Base-by-base conservation (phyloP, 2,888 invertebrate genomes). In the Syritta pipiens region DNA sequence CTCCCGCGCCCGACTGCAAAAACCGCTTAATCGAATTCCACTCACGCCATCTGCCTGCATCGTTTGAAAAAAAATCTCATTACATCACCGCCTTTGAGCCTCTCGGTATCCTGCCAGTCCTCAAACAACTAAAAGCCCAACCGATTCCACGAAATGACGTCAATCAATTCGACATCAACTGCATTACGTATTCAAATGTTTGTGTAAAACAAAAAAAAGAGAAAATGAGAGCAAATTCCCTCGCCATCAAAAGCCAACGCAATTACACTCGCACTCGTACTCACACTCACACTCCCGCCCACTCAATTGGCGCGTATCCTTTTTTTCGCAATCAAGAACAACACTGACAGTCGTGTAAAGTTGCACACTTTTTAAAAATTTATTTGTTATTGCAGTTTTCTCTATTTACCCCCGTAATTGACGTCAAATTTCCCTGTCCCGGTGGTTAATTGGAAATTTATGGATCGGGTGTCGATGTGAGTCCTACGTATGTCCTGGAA, bases 351-450 rank as follows among this genome's bases (percentile, higher is more conserved):
- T 9, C n/a, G n/a, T n/a, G 26, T 0, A 26, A 37, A 37, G 10
- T 48, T 48, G 35, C 5, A 26, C 14, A n/a, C n/a, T n/a, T 62
- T 35, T 48, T 26, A 37, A 49, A 63, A 30, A 63, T 49, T 30
- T 62, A 40, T 49, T 28, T 26, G 22, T 20, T 28, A 48, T 26
- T 53, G 53, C 32, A 65, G 17, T 32, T n/a, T n/a, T n/a, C n/a
- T n/a, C n/a, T n/a, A 30, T 42, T 42, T 63, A 3, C 30, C 3
- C 10, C 6, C n/a, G n/a, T 42, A 26, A 51, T 51, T 63, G 51
- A 63, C 42, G 51, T 53, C 28, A 42, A 28, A 28, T 49, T 49
- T 40, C 28, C 19, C 14, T 4, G 6, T 4, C 17, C 7, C 37
- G 2, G 37, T 17, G 19, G 37, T 37, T 37, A 37, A 37, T 37